Conservation (phyloP, 2,888 invertebrate genomes). For the Caenorhabditis sp. region DNA sequence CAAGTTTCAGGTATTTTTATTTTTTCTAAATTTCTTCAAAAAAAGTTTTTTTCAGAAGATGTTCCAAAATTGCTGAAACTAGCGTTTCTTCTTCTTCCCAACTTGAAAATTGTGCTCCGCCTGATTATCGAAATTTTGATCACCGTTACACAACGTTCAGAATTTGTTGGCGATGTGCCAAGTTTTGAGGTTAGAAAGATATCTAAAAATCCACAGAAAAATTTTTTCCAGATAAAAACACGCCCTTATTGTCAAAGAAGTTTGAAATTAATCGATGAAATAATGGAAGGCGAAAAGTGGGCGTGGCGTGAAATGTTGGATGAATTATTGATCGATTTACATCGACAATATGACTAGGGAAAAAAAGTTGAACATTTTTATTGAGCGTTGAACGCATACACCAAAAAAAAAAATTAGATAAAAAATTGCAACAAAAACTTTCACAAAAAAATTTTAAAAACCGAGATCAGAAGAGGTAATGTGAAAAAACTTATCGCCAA, state of each 20-base stretch:
- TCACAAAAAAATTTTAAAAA: neutral
- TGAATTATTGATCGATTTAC: neutral
- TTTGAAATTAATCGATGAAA: neutral
- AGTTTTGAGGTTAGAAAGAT: too few relatives aligned
- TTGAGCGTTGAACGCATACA: neutral
- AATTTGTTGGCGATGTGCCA: neutral
- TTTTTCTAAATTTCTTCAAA: neutral
- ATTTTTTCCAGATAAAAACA: neutral
- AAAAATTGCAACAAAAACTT: neutral
- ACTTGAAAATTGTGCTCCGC: neutral
- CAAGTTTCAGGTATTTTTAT: neutral
- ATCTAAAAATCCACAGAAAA: too few relatives aligned
- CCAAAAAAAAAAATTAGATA: neutral
- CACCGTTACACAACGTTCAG: neutral
- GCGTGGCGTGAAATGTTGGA: neutral
- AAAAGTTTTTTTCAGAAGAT: neutral
- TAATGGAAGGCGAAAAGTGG: neutral
- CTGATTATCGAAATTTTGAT: neutral
- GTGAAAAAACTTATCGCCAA: conserved; percentile 17
- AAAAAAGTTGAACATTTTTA: too few relatives aligned
- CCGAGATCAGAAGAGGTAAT: neutral
- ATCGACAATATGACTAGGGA: neutral
- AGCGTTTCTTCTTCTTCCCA: neutral
- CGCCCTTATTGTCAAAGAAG: neutral
- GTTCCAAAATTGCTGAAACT: neutral